phyloP scores from a whole-genome alignment of 2,888 invertebrate genomes.

The Creontiades dilutus region DNA sequence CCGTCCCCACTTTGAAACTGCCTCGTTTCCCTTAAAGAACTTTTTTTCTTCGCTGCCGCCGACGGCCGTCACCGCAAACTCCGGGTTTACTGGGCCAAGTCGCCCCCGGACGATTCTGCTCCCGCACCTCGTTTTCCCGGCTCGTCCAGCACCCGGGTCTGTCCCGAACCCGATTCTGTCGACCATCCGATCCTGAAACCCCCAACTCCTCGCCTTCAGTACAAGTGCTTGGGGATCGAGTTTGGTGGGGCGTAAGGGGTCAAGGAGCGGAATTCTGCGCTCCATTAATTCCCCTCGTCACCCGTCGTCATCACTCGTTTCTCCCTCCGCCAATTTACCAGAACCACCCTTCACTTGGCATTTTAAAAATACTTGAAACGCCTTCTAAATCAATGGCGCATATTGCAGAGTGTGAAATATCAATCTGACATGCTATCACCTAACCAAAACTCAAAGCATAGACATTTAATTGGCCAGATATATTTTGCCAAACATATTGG shows the following conservation, averaged over 20 bases:
- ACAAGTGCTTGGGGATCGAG: conserved; percentile 7
- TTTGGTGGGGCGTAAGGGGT: conserved; percentile 39
- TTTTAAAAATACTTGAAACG: no score
- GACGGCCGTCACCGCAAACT: background rate
- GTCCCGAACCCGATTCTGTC: background rate
- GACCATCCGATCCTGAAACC: no score
- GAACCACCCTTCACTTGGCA: background rate
- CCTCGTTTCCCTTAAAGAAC: background rate
- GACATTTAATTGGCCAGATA: no score
- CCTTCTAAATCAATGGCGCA: no score
- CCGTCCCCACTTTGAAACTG: background rate
- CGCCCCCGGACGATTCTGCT: background rate
- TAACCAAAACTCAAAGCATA: no score
- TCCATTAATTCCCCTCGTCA: conserved; percentile 44
- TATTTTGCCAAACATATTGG: no score
- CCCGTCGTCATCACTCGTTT: background rate
- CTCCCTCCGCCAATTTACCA: background rate
- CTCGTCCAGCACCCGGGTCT: background rate
- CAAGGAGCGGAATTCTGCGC: conserved; percentile 44
- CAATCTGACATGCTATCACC: no score
- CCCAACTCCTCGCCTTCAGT: background rate
- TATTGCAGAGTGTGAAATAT: no score
- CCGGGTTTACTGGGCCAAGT: background rate
- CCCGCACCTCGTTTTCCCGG: background rate
- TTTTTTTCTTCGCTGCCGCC: background rate